Evolutionary conservation across 2,888 invertebrate species (phyloP), one percentile per base, ranked within the genome.

Genomic region (Drosophila anomalata): DNA sequence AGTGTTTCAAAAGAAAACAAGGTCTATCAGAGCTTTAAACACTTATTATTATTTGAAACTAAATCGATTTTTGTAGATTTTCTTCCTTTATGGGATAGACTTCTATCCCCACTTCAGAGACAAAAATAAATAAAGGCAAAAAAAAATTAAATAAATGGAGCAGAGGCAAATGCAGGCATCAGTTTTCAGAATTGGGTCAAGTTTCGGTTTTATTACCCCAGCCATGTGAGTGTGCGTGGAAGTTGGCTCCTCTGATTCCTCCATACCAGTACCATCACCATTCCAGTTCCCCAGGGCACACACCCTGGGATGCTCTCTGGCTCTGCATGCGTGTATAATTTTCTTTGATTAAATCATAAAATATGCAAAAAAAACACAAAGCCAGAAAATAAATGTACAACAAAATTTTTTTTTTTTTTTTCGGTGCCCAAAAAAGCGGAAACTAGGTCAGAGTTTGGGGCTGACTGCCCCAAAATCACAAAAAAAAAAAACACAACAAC

Each of bases 311-410:
- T 74, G 68, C 65, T 31, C 52, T 48, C 52, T 48, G 22, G 7
- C 68, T 42, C 39, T 58, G 42, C 17, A 58, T 75, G 67, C 73
- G 78, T 62, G 76, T 79, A 77, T 78, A 75, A 81, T 84, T 78
- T 65, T 73, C 85, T 84, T 88, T 85, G 87, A 85, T 87, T 88
- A 80, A 85, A 87, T 85, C 88, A 87, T 84, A 68, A 84, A 81
- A 79, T 79, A 88, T 88, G 80, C 76, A 83, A 77, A 88, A 75
- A 75, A 62, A 75, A 62, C 46, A 72, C 66, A 72, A 74, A 75
- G 58, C 53, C 46, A 39, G 54, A 68, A 72, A 53, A 59, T 56
- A 69, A 57, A 67, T 56, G 36, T 36, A 65, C 68, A 70, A 67
- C 46, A 76, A 69, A 66, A 59, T 58, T 29, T 66, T 66, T 65